phyloP scores from a whole-genome alignment of 2,797 vertebrate genomes.

The Orientallactaga sibirica region DNA sequence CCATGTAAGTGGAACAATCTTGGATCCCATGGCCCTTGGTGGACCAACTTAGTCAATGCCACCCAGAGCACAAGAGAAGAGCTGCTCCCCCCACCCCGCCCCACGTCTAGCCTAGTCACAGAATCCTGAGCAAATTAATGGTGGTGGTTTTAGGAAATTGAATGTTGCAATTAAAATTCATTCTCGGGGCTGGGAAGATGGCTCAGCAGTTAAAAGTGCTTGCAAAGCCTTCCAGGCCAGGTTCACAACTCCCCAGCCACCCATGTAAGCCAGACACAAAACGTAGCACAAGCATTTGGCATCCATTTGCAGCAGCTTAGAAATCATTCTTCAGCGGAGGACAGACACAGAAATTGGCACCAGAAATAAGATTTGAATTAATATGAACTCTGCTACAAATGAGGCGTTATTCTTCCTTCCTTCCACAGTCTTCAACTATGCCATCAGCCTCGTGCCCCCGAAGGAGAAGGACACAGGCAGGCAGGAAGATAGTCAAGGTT shows the following conservation, averaged over 20 bases:
- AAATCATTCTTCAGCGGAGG: neutral
- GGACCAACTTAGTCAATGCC: neutral
- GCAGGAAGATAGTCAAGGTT: too few species aligned
- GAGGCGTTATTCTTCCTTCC: too few species aligned
- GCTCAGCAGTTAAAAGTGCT: too few species aligned
- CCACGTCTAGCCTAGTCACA: neutral
- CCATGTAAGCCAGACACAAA: too few species aligned
- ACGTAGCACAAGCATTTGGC: too few species aligned
- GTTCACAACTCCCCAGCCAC: too few species aligned
- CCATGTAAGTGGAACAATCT: neutral
- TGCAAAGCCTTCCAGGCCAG: too few species aligned
- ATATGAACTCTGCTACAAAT: neutral
- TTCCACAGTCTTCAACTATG: too few species aligned
- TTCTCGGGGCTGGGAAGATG: neutral
- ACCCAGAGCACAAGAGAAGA: neutral
- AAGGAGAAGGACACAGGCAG: too few species aligned
- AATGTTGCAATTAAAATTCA: neutral
- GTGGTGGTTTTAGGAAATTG: neutral
- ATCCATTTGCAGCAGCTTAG: too few species aligned
- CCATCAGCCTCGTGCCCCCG: too few species aligned
- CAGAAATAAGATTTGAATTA: conserved; percentile 23
- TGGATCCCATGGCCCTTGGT: neutral
- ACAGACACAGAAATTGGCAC: neutral
- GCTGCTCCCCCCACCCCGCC: neutral
- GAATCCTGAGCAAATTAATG: neutral